Evolutionary conservation across 1,140 invertebrate species (phyloP), one percentile per base, ranked within the genome.

Genomic region (Pseudomyrmex concolor): DNA sequence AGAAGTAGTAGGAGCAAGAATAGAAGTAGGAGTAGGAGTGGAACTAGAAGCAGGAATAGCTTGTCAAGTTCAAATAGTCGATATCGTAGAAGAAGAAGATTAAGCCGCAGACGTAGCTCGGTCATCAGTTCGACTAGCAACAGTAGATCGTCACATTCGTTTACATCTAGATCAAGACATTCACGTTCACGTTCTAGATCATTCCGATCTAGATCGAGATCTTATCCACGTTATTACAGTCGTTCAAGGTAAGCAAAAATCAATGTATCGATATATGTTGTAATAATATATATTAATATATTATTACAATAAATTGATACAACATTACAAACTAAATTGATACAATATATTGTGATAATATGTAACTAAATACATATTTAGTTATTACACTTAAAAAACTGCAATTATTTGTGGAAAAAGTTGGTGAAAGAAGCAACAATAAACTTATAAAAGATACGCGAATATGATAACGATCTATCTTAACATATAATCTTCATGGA

Each of bases 41-140:
- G 82, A 96, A 94, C 96, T 95, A 70, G 86, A 92, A 87, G 89
- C 92, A 72, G 81, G 59, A 45, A 96, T 95, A 1, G 95, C 67
- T 2, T 84, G 89, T 19, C 80, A 25, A 25, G 25, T 1, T 34
- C 34, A 34, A 34, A 34, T 34, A 34, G 5, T 34, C 34, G 34
- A 34, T 34, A 34, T 34, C 5, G 34, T 5, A 34, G 34, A 7
- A 34, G 72, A n/a, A 86, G 90, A 81, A 90, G 84, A 89, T 90
- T 91, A 77, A 93, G 91, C 72, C 91, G 91, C 80, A 90, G 90
- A 25, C 88, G 89, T 5, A 94, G 92, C 63, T 92, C 92, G 0
- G 90, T 92, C 0, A 93, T 92, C 0, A 94, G 89, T 68, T 93
- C 93, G n/a, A 92, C 67, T 66, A 93, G 88, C 34, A 34, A 34